Evolutionary conservation across 2,888 invertebrate species (phyloP).

Genomic region (Arrhopalites spinosus): DNA sequence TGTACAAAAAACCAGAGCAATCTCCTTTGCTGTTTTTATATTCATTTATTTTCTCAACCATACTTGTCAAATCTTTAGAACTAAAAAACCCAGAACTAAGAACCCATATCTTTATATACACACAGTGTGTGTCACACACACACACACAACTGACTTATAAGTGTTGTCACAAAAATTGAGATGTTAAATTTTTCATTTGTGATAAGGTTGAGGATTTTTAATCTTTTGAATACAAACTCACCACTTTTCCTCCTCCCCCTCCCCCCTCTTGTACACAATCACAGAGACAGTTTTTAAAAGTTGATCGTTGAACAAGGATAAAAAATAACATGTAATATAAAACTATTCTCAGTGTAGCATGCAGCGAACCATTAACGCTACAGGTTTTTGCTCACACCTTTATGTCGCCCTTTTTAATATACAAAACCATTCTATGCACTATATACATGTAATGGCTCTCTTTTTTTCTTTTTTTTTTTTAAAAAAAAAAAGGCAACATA

Average conservation of each 20-base stretch:
- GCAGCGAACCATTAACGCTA: not conserved
- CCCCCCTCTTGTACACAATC: not conserved
- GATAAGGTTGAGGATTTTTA: too few relatives aligned
- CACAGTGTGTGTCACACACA: not conserved
- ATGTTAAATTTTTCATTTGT: too few relatives aligned
- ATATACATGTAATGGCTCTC: not conserved
- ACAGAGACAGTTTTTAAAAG: not conserved
- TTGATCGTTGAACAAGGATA: not conserved
- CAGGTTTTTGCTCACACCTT: not conserved
- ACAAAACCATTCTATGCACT: not conserved
- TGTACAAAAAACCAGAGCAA: too few relatives aligned
- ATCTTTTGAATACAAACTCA: too few relatives aligned
- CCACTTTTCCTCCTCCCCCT: not conserved
- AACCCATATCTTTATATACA: too few relatives aligned
- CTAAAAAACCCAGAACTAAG: too few relatives aligned
- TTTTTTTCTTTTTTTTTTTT: too few relatives aligned
- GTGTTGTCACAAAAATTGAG: too few relatives aligned
- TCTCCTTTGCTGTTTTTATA: not conserved
- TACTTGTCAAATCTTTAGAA: not conserved
- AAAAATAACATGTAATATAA: not conserved
- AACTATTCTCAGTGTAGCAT: not conserved
- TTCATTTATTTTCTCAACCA: not conserved
- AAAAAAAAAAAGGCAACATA: not conserved
- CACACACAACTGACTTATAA: too few relatives aligned
- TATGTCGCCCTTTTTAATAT: not conserved